phyloP scores from a whole-genome alignment of 2,797 vertebrate species.

The Phrynocephalus forsythii region DNA sequence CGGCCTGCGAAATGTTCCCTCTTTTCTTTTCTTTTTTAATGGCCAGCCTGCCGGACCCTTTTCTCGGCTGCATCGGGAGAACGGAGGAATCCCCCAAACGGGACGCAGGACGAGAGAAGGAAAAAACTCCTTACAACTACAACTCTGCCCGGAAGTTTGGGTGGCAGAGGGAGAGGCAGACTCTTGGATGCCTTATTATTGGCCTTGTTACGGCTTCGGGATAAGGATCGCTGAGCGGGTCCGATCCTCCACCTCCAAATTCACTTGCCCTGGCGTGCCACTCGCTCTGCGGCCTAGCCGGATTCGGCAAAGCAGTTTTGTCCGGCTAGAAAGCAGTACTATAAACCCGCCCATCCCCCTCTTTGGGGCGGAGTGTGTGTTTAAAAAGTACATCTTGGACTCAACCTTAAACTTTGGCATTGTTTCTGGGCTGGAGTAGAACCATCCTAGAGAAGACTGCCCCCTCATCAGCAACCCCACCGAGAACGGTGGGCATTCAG shows the following conservation, averaged over 20 bases:
- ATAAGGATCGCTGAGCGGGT: fast-evolving
- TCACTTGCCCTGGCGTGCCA: background rate
- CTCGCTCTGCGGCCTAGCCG: background rate
- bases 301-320: background rate
- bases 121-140: background rate
- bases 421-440: background rate
- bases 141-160: background rate
- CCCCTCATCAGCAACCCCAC: background rate
- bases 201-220: background rate
- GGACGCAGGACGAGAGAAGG: background rate
- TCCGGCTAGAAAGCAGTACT: background rate
- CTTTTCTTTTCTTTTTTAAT: background rate
- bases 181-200: background rate
- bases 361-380: no score
- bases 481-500: background rate
- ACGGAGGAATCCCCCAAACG: background rate
- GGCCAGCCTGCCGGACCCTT: background rate
- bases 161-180: no score
- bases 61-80: background rate
- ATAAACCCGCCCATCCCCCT: background rate
- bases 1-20: no score
- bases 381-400: background rate
- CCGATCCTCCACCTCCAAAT: background rate
- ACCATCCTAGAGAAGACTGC: no score
- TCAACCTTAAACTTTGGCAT: background rate